Conservation (phyloP, 23 tunicate species). For the Halocynthia roretzi region DNA sequence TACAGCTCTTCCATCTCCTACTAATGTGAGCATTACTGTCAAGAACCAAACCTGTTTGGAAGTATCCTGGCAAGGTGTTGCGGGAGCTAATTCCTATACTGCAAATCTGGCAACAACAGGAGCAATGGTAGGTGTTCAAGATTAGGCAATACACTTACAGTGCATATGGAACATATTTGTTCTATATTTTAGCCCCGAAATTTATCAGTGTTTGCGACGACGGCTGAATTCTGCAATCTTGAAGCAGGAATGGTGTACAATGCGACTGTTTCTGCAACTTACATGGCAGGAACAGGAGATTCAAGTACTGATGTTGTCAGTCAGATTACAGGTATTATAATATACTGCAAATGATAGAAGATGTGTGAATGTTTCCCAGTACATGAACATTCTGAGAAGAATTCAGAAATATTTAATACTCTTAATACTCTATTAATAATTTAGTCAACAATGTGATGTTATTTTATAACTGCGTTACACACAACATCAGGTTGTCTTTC, state of each 20-base stretch:
- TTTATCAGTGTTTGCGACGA: not conserved
- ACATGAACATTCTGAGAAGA: no score
- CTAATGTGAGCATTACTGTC: not conserved
- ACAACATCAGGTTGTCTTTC: no score
- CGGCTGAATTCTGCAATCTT: not conserved
- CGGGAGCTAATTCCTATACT: constrained; percentile 2
- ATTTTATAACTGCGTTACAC: no score
- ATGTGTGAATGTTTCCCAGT: no score
- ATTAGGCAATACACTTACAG: not conserved
- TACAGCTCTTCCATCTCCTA: constrained; percentile 12
- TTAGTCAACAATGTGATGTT: no score
- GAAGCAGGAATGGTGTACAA: constrained; percentile 1
- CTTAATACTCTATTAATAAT: no score
- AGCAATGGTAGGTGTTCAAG: not conserved
- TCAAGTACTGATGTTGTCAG: constrained; percentile 2
- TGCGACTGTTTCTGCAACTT: constrained; percentile 14
- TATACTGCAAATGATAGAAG: not conserved
- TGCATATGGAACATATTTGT: not conserved
- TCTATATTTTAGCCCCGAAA: not conserved
- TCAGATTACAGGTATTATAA: constrained; percentile 13
- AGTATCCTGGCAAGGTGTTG: not conserved
- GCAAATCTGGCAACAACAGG: not conserved
- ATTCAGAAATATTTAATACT: no score
- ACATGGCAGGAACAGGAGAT: constrained; percentile 1
- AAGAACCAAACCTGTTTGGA: constrained; percentile 14